Evolutionary conservation across 2,888 invertebrate species (phyloP), one percentile per base, ranked within the genome.

Genomic region (Mesopsocus fuscifrons): DNA sequence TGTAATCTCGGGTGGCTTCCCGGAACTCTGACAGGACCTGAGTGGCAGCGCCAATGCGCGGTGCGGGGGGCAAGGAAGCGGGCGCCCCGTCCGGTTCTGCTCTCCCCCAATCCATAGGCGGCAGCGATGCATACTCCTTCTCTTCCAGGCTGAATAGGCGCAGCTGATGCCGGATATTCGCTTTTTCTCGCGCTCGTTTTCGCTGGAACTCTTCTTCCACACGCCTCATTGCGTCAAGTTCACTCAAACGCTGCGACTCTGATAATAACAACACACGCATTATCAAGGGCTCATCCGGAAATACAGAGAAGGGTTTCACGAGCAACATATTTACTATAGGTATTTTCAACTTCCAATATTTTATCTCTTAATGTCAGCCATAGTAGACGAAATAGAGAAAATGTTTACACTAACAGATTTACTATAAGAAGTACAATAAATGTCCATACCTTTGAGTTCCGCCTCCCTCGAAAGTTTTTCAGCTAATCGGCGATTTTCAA

Each of bases 181-280:
- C 59, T 44, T 63, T 62, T 50, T 64, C 63, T 20, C 65, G 62
- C 30, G 82, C 83, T 34, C 87, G 67, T 60, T 87, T 85, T 49
- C 74, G 68, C 58, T 85, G 84, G 59, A 87, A 87, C 59, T 87
- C 85, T 56, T 85, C 84, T 56, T 85, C 84, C 3, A 85, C 85
- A 55, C 77, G 72, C 53, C 77, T 71, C 78, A 87, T 82, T 49
- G 79, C 81, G 59, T 84, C 82, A 53, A 82, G 65, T 59, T 85
- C 84, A 46, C 74, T 71, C 44, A 74, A 65, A 42, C 83, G 62
- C 59, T 81, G 76, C 43, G 74, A 73, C 59, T 84, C 81, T 52
- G 18, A 17, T 43, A 48, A n/a, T 18, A 35, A 26, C 2, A 26
- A 42, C n/a, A n/a, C n/a, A n/a, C n/a, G n/a, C n/a, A n/a, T n/a